Evolutionary conservation across 2,113 vertebrate species (phyloP), one percentile per base, ranked within the genome.

Genomic region (Callospermophilus lateralis): DNA sequence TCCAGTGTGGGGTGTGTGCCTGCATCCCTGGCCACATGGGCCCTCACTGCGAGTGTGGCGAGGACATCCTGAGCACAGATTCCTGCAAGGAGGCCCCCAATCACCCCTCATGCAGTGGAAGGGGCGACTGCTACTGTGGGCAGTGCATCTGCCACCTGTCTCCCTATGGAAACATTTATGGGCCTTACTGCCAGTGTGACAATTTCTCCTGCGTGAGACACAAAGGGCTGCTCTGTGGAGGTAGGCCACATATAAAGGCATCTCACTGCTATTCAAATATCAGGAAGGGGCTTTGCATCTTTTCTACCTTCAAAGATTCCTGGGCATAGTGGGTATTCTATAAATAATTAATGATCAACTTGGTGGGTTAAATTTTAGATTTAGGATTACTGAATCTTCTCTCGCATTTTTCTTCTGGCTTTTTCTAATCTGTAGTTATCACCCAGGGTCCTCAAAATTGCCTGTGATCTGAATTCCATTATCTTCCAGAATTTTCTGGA

Each of bases 101-200:
- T 68, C 98, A 96, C 0, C 98, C 98, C 80, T 98, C 99, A 6
- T 99, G 99, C 98, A 99, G 98, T 0, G 99, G 99, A 6, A 99
- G 99, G 93, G 99, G 99, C 0, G 99, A 99, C 94, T 99, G 99
- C 98, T 99, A 98, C 96, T 99, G 99, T 4, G 99, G 99, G 2
- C 98, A 99, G 87, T 99, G 99, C 34, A 51, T 98, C 84, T 99
- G 99, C 96, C 99, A 99, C 83, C 85, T 98, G 0, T 99, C 99
- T 68, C 98, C 95, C 19, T 99, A 99, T 0, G 99, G 99, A 8
- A 99, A 92, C 70, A 99, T 99, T 79, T 99, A 99, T 0, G 99
- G 99, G 34, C 97, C 98, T 2, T 98, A 97, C 97, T 99, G 99
- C 53, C 99, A 99, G 97, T 99, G 99, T 24, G 99, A 99, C 20